These are phyloP conservation scores for Odontothrips loti DNA, from an alignment of 2,888 invertebrate genomes.

Conservation along the genomic window DNA sequence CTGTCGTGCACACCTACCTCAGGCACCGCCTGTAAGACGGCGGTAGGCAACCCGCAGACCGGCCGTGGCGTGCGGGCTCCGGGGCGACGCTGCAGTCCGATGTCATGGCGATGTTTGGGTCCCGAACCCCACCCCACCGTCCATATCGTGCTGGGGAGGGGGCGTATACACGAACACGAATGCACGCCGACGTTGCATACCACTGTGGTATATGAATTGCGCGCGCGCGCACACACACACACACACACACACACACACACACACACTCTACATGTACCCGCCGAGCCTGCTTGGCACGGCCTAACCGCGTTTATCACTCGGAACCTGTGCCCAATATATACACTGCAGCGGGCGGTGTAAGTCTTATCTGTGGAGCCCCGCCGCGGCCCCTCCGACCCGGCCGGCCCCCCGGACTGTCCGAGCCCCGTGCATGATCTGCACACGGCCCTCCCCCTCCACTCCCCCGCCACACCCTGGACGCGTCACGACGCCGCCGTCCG, in stretches of 20 bases:
- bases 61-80: background rate
- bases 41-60: background rate
- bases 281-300: too few relatives aligned
- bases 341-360: background rate
- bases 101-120: too few relatives aligned
- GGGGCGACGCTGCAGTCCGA: too few relatives aligned
- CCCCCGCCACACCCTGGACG: background rate
- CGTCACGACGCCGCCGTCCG: background rate
- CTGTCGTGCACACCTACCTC: too few relatives aligned
- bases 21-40: background rate
- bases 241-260: too few relatives aligned
- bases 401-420: background rate
- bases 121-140: too few relatives aligned
- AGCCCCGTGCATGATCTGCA: background rate
- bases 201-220: background rate
- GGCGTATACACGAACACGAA: too few relatives aligned
- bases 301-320: background rate
- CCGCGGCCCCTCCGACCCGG: too few relatives aligned
- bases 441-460: background rate
- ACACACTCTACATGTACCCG: too few relatives aligned
- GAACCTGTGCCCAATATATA: conserved; percentile 1
- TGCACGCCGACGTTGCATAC: too few relatives aligned
- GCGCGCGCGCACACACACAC: background rate
- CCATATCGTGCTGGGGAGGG: too few relatives aligned
- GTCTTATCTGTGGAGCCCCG: too few relatives aligned